These are phyloP conservation scores for Diachasma alloeum DNA, from an alignment of 1,140 invertebrate genomes.

Conservation along the genomic window DNA sequence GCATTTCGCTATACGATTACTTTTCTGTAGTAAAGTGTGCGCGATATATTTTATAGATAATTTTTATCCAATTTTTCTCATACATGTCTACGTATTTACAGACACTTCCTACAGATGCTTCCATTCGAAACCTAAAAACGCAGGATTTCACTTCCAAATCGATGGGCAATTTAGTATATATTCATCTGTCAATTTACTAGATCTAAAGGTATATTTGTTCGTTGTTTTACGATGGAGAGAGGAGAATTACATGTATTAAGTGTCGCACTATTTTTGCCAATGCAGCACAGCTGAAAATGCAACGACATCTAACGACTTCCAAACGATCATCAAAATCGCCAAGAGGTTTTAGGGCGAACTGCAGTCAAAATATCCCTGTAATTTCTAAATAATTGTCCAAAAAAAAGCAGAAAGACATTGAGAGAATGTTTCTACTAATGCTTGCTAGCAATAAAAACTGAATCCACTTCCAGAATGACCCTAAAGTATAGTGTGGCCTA, in stretches of 20 bases:
- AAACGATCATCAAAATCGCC: background rate
- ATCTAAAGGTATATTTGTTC: background rate
- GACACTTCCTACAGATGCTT: no score
- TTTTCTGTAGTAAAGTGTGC: no score
- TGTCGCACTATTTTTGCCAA: background rate
- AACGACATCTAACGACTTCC: background rate
- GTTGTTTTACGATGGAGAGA: background rate
- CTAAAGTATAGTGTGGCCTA: constrained; percentile 14
- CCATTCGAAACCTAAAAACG: background rate
- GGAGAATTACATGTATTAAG: background rate
- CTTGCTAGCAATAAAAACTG: background rate
- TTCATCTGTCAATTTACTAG: background rate
- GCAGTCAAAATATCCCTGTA: background rate
- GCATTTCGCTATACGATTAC: no score
- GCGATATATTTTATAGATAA: no score
- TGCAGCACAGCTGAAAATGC: background rate
- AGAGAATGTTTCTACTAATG: background rate
- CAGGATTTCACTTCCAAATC: background rate
- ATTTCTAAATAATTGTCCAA: background rate
- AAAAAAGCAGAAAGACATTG: background rate
- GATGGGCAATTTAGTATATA: background rate
- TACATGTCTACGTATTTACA: no score
- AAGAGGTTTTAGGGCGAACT: background rate
- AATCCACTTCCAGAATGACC: background rate
- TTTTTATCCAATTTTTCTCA: no score